Percentiles rank a stretch among this genome's conserved stretches.
These are phyloP conservation scores for Cosmia trapezina DNA, from an alignment of 2,888 invertebrate species.

Conservation along the genomic window DNA sequence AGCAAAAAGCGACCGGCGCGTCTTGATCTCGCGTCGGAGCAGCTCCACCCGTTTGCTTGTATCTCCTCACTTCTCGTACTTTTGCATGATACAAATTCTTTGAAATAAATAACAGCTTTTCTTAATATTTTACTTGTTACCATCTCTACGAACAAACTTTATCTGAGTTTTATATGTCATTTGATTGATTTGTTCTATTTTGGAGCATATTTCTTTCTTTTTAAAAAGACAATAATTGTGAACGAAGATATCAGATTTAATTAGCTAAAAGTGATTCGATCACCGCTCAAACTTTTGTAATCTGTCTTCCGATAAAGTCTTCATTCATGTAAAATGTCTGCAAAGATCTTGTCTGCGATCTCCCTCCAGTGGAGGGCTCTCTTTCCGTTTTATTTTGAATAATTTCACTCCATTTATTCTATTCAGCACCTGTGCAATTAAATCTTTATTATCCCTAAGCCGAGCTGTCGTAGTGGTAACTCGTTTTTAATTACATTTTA, in stretches of 20 bases:
- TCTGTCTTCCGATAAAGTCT: constrained; percentile 59
- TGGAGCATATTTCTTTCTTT: background rate
- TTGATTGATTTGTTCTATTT: background rate
- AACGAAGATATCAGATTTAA: constrained; percentile 27
- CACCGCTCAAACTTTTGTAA: constrained; percentile 56
- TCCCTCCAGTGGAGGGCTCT: constrained; percentile 46
- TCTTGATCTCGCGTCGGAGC: constrained; percentile 72
- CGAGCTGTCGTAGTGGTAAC: constrained; percentile 75
- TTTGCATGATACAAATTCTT: constrained; percentile 27
- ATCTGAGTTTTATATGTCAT: background rate
- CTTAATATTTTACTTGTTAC: background rate
- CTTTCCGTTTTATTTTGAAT: constrained; percentile 70
- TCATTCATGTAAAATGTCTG: constrained; percentile 55
- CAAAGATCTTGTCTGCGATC: constrained; percentile 52
- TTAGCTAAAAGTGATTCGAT: constrained; percentile 45
- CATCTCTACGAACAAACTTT: background rate
- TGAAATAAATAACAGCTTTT: constrained; percentile 18
- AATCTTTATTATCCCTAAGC: constrained; percentile 80
- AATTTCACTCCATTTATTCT: constrained; percentile 71
- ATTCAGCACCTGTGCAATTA: constrained; percentile 78
- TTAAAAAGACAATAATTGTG: constrained; percentile 8
- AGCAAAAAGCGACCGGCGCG: constrained; percentile 79
- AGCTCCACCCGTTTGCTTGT: constrained; percentile 66
- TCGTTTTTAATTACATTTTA: constrained; percentile 85
- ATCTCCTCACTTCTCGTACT: constrained; percentile 41